A percentile compares a stretch with the other conserved stretches of the same genome.
phyloP scores from a whole-genome alignment of 2,888 invertebrate species.

The Syrphus vitripennis region DNA sequence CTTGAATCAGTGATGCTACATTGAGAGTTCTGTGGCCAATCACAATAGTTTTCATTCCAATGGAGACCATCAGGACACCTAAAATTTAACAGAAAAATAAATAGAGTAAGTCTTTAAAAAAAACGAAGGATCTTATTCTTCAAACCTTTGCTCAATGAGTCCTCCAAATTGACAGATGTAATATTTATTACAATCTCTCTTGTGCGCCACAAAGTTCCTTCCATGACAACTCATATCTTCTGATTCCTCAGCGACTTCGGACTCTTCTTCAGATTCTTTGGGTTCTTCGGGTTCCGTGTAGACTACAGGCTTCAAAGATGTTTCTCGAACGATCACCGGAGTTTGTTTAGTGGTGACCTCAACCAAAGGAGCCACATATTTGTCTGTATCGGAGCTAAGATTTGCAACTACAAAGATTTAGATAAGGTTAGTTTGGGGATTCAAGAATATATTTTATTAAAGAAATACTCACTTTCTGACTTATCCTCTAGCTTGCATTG shows the following conservation, averaged over 20 bases:
- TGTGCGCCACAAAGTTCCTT: conserved; percentile 83
- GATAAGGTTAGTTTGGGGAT: background rate
- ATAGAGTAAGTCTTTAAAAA: background rate
- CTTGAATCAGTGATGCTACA: conserved; percentile 81
- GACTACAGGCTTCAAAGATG: conserved; percentile 24
- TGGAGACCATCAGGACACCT: conserved; percentile 88
- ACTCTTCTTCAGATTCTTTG: conserved; percentile 51
- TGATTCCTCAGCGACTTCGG: conserved; percentile 18
- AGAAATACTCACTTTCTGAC: conserved; percentile 77
- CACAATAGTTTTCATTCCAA: conserved; percentile 91
- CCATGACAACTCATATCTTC: conserved; percentile 74
- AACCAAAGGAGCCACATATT: conserved; percentile 14
- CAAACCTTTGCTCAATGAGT: conserved; percentile 84
- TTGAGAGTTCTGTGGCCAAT: conserved; percentile 88
- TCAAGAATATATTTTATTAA: background rate
- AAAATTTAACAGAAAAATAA: background rate
- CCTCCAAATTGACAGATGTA: conserved; percentile 90
- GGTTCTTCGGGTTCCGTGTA: conserved; percentile 28
- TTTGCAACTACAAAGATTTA: background rate
- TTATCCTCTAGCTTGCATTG: conserved; percentile 83
- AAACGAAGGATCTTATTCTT: background rate
- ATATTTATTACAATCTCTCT: conserved; percentile 88
- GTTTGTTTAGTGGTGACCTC: conserved; percentile 43
- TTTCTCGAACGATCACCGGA: conserved; percentile 40
- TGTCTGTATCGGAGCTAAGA: background rate